Evolutionary conservation across 2,113 vertebrate species (phyloP).

Genomic region (Phyllopteryx taeniolatus): DNA sequence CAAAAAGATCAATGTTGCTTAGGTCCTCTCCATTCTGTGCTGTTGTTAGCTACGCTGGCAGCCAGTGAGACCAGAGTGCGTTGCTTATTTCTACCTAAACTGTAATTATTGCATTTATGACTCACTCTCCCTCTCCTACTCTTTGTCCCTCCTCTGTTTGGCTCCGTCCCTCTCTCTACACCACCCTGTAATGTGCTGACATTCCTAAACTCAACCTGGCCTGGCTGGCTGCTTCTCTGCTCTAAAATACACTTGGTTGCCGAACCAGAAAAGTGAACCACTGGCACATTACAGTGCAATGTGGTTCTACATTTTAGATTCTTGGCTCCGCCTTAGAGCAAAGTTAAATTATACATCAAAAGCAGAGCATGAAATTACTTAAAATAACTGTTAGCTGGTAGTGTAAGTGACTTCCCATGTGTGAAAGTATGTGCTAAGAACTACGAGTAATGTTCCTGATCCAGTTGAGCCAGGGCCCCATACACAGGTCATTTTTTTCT

Average conservation of each 20-base stretch:
- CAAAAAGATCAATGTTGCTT: background rate
- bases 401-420: background rate
- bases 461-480: conserved; percentile 13
- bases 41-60: conserved; percentile 27
- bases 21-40: background rate
- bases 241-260: conserved; percentile 25
- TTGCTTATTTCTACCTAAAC: conserved; percentile 34
- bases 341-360: background rate
- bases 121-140: conserved; percentile 41
- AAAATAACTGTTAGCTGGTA: background rate
- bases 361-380: background rate
- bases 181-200: conserved; percentile 43
- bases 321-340: background rate
- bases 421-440: background rate
- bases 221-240: conserved; percentile 25
- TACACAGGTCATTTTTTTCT: conserved; percentile 14
- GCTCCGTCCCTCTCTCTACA: conserved; percentile 25
- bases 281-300: conserved; percentile 3
- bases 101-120: conserved; percentile 58
- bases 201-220: conserved; percentile 51
- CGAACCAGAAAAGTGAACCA: conserved; percentile 61
- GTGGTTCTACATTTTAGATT: background rate
- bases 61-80: conserved; percentile 26
- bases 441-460: background rate
- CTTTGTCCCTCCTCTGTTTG: conserved; percentile 52